Conservation (phyloP, 2,113 vertebrate species). For the Malurus cyaneus region DNA sequence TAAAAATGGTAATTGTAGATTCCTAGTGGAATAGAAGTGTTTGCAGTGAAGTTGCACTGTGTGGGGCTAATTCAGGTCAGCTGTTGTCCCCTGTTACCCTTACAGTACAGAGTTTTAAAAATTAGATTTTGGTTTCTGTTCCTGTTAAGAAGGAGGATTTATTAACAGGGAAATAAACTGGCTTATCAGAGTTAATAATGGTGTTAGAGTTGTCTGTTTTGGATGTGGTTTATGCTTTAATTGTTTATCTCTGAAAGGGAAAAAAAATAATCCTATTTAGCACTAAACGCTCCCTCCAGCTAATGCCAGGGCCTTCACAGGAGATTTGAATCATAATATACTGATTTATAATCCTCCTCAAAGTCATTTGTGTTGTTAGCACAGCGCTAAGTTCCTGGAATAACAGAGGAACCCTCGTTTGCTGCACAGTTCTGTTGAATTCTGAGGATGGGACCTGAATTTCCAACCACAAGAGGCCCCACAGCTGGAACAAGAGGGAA, state of each 20-base stretch:
- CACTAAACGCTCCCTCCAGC: not conserved
- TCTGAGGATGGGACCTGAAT: not conserved
- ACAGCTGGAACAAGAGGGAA: not conserved
- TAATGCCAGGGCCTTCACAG: not conserved
- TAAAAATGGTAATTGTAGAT: not conserved
- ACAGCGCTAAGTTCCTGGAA: not conserved
- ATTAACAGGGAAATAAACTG: slow-evolving; percentile 24
- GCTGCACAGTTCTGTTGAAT: not conserved
- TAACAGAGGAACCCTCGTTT: not conserved
- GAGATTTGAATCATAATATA: not conserved
- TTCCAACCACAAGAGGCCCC: not conserved
- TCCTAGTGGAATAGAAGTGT: not conserved
- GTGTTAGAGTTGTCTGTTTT: not conserved
- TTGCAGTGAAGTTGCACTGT: not conserved
- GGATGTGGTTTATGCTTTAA: not conserved
- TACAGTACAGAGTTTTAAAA: not conserved
- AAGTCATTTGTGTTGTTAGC: not conserved
- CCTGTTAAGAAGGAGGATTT: not conserved
- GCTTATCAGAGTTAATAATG: not conserved
- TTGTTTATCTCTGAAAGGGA: slow-evolving; percentile 18
- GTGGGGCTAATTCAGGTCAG: not conserved
- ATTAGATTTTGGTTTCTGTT: not conserved
- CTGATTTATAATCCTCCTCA: not conserved
- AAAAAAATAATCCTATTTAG: not conserved
- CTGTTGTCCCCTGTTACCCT: not conserved